A percentile compares a stretch with the other conserved stretches of the same genome.
Conservation (phyloP, 2,113 vertebrate genomes). For the Atractosteus spatula region DNA sequence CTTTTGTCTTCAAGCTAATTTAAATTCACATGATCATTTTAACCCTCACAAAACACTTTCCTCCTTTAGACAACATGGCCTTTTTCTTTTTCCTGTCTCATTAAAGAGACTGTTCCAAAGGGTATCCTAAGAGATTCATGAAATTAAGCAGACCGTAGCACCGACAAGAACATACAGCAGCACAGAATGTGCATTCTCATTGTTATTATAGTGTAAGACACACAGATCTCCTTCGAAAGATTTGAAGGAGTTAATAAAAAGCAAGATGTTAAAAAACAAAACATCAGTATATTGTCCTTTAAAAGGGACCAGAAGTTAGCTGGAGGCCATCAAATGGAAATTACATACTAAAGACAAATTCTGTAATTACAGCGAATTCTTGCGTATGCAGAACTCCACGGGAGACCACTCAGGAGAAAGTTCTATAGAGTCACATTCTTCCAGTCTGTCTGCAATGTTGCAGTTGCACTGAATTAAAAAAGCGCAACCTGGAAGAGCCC, state of each 20-base stretch:
- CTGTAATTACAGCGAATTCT: not conserved
- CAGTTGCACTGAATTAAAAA: not conserved
- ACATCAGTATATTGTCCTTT: not conserved
- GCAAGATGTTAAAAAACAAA: not conserved
- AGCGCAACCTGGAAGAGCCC: not conserved
- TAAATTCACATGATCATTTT: too few relatives aligned
- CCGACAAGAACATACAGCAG: too few relatives aligned
- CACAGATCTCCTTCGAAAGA: too few relatives aligned
- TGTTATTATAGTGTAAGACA: too few relatives aligned
- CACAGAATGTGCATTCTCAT: too few relatives aligned
- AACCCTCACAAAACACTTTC: too few relatives aligned
- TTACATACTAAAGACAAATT: constrained; percentile 2
- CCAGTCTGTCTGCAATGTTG: not conserved
- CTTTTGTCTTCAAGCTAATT: too few relatives aligned
- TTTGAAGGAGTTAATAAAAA: not conserved
- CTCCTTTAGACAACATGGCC: too few relatives aligned
- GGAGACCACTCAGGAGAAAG: not conserved
- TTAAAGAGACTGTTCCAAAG: too few relatives aligned
- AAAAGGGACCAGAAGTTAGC: constrained; percentile 4
- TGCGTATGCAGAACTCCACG: not conserved
- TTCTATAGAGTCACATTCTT: not conserved
- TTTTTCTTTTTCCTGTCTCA: too few relatives aligned
- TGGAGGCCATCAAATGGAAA: constrained; percentile 4
- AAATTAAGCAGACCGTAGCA: too few relatives aligned
- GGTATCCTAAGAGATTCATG: too few relatives aligned